Base-by-base conservation (phyloP, 2,888 invertebrate species). In the Stomorhina lunata region DNA sequence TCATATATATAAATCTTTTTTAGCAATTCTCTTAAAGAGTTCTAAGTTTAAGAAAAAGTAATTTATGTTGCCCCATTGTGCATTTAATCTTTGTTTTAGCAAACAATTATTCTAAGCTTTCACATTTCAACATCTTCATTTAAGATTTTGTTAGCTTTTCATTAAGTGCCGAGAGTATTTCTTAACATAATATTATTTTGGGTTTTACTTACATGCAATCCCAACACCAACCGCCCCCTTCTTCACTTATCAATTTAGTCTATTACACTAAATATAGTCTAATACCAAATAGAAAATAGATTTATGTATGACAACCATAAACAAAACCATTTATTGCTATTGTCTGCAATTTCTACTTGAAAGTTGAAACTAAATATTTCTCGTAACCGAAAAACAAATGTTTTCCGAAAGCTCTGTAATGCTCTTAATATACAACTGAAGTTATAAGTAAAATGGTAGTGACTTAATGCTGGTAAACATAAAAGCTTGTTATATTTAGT, bases 111-210 rank as follows among this genome's bases (percentile, higher is more conserved):
- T n/a, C n/a, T n/a, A n/a, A n/a, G n/a, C n/a, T n/a, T n/a, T n/a
- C n/a, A 5, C 22, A 29, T 43, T 57, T 66, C 43, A 15, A 29
- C 20, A 29, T 53, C 57, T 57, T 37, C 29, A 37, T 63, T 34
- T 53, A 63, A 45, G 29, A 63, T 63, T 50, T 55, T 45, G 55
- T 71, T 78, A 34, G 20, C 6, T 34, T 71, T 78, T 37, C 63
- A 78, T 78, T 63, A 71, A 78, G 12, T 71, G 17, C 29, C 43
- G 0, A n/a, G 15, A 32, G 40, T 43, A 25, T 53, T 61, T 50
- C 27, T 55, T 29, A 45, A 45, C 22, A 22, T 55, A n/a, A 10
- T 72, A n/a, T 27, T 59, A 9, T 37, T 45, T 25, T 71, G 34
- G n/a, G 25, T 37, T 50, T 27, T 50, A 17, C 4, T 34, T 22